Evolutionary conservation across 2,113 vertebrate species (phyloP), one percentile per base, ranked within the genome.

Genomic region (Chlorodrepanis virens): DNA sequence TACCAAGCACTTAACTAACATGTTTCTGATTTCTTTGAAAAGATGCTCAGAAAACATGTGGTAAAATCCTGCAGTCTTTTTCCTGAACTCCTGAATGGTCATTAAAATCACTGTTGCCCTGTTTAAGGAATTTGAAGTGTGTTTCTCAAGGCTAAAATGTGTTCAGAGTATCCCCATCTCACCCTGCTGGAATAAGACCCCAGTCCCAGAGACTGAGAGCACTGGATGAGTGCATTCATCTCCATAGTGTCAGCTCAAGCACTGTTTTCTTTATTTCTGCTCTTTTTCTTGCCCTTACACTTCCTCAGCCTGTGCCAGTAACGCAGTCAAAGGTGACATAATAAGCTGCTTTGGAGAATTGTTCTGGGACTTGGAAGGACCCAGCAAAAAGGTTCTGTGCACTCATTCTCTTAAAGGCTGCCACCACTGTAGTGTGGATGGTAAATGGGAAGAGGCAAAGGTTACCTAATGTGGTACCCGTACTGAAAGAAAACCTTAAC

Each of bases 11-110:
- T 94, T 83, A 42, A 76, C 79, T 65, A 80, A 33, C 35, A 29
- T 28, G 31, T 35, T 86, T 87, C 71, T 90, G 59, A 65, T 88
- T 90, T 78, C 49, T 89, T 85, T 93, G 75, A 83, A 96, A 87
- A 83, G 60, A 70, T 86, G 24, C n/a, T 90, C 63, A 25, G 61
- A 85, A 90, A 95, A 90, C 29, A 61, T 13, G 13, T 13, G 5
- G 13, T 71, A n/a, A 84, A 91, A 25, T 71, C 53, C 63, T 84
- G 25, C 28, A 71, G 53, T 33, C 61, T 40, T 76, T 91, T 71
- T 37, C 37, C 77, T 52, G 25, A 47, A 25, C 31, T 67, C 8
- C 23, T 27, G 23, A 35, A 63, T 8, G 39, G 49, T 87, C 77
- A 50, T 81, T 92, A 81, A 94, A 93, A 70, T 37, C 35, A 45